A percentile compares a stretch with the other conserved stretches of the same genome.
These are phyloP conservation scores for Spheniscus humboldti DNA, from an alignment of 2,797 vertebrate species.

Conservation along the genomic window DNA sequence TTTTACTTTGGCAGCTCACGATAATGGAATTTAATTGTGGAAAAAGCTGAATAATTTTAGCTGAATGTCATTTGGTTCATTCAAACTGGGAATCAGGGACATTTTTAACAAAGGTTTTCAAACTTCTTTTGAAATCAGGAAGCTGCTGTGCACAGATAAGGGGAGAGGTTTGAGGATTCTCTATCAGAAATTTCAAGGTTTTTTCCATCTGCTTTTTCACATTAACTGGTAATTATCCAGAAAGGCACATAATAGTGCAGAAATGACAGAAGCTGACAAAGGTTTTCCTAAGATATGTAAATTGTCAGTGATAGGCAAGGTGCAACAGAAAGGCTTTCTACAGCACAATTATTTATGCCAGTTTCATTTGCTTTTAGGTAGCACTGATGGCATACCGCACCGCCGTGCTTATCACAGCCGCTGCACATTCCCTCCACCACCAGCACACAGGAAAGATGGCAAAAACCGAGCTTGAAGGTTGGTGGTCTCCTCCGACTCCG, in stretches of 20 bases:
- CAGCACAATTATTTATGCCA: conserved; percentile 78
- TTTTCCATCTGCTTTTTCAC: conserved; percentile 79
- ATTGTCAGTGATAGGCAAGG: conserved; percentile 78
- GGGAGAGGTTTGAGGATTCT: conserved; percentile 80
- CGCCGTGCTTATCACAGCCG: conserved; percentile 63
- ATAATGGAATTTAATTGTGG: conserved; percentile 81
- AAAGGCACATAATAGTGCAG: conserved; percentile 79
- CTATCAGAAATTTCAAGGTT: conserved; percentile 82
- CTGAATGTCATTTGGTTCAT: conserved; percentile 82
- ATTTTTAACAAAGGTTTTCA: conserved; percentile 83
- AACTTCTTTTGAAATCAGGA: conserved; percentile 82
- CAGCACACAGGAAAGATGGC: conserved; percentile 30
- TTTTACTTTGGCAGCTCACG: conserved; percentile 75
- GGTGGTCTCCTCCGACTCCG: conserved; percentile 3
- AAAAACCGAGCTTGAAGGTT: not conserved
- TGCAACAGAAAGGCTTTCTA: conserved; percentile 74
- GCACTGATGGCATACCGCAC: conserved; percentile 57
- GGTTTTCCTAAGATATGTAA: conserved; percentile 81
- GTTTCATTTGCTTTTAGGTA: conserved; percentile 76
- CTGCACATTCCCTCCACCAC: conserved; percentile 63
- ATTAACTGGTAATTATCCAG: conserved; percentile 84
- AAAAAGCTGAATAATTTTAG: conserved; percentile 77
- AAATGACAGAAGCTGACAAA: conserved; percentile 81
- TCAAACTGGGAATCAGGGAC: conserved; percentile 79
- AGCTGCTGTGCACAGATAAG: conserved; percentile 81